Base-by-base conservation (phyloP, 2,888 invertebrate genomes). In the Campaea margaritaria region DNA sequence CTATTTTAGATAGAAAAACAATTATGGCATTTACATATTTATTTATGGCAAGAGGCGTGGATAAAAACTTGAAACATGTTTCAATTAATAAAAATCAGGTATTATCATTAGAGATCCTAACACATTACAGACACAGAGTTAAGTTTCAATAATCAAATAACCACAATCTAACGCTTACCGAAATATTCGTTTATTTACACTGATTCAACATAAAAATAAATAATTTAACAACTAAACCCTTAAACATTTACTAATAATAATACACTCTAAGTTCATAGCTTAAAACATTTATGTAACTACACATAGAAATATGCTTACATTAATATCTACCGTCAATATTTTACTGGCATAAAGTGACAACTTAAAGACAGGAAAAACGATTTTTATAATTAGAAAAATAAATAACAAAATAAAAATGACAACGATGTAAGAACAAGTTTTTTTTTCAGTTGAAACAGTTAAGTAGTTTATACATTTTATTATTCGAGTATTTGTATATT, bases 161-260 rank as follows among this genome's bases (percentile, higher is more conserved):
- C 87, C 89, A 86, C 86, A 85, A 87, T 74, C 78, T 86, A 88
- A 86, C 85, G 76, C 85, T 85, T 87, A 88, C 83, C 85, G 82
- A 86, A 87, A 85, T 85, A 86, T 87, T 74, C 83, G 85, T 82
- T 59, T 91, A 91, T 91, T 86, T 91, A 91, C 91, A 92, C 77
- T 82, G 84, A 83, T 85, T 86, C 91, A 92, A 92, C 92, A 89
- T 91, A 89, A 88, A 87, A 91, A 92, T 92, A 92, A 91, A 92
- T 92, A 91, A 92, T 91, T 89, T 90, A 91, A 90, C 85, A 67
- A 78, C 87, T 87, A 87, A 89, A 82, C 78, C 82, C 89, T 89
- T 89, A 90, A 76, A 86, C 83, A 85, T 84, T 85, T 85, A 86
- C 83, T 88, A 87, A 84, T 82, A 85, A 78, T 88, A 89, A 43